Evolutionary conservation across 1,140 invertebrate species (phyloP), one percentile per base, ranked within the genome.

Genomic region (Macrocentrus cingulum): DNA sequence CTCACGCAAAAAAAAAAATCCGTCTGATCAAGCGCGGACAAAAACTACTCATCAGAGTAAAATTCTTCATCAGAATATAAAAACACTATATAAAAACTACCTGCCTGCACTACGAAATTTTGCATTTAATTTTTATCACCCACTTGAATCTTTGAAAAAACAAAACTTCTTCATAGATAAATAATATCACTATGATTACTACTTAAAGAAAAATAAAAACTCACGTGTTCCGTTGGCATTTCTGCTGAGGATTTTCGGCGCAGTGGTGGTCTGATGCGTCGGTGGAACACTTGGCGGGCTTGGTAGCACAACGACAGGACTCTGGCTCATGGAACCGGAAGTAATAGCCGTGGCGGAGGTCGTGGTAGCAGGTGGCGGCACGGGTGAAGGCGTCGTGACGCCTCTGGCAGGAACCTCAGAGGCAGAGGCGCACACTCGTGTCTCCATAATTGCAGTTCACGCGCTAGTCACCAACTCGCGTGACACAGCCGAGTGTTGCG

Each of bases 161-260:
- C n/a, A n/a, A n/a, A n/a, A n/a, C n/a, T n/a, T n/a, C n/a, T n/a
- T n/a, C n/a, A n/a, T n/a, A n/a, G n/a, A n/a, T n/a, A n/a, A n/a
- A n/a, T n/a, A n/a, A n/a, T n/a, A n/a, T n/a, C n/a, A n/a, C n/a
- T n/a, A n/a, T n/a, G n/a, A n/a, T n/a, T n/a, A n/a, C n/a, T n/a
- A n/a, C n/a, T n/a, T n/a, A 46, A 11, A 22, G 41, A 39, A 52
- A 34, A 36, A 29, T 22, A 13, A 34, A 20, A 13, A 46, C 80
- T 81, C 68, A 81, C 80, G 67, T 59, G 79, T 81, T 65, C 80
- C 79, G 64, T 81, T 82, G 66, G 78, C 72, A 63, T 82, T 82
- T 56, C 80, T 73, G 56, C 79, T 77, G 60, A 82, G 66, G 53
- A 81, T 81, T 65, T 76, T 80, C 45, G 74, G 72, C 8, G 73